A percentile compares a stretch with the other conserved stretches of the same genome.
These are phyloP conservation scores for Anthopleura xanthogrammica DNA, from an alignment of 92 coral and sea anemone species.

Conservation along the genomic window DNA sequence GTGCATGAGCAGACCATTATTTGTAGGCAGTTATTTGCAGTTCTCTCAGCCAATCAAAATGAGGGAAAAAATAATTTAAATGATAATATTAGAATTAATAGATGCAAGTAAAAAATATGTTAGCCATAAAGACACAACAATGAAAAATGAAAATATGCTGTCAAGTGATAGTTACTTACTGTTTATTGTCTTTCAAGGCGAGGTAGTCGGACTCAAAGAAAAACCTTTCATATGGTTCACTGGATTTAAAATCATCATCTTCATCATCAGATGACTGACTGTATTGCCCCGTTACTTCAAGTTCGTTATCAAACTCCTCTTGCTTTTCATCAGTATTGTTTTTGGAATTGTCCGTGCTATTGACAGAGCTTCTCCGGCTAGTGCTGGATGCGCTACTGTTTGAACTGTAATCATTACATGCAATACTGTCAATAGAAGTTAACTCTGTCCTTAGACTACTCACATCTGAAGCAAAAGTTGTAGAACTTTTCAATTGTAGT, in stretches of 20 bases:
- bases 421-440: not conserved
- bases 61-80: too few relatives aligned
- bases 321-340: not conserved
- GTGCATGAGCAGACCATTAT: too few relatives aligned
- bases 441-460: not conserved
- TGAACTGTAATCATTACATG: not conserved
- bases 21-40: too few relatives aligned
- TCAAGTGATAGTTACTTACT: slow-evolving; percentile 56
- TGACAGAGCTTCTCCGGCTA: slow-evolving; percentile 20
- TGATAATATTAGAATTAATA: too few relatives aligned
- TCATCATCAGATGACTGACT: slow-evolving; percentile 32
- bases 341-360: slow-evolving; percentile 4
- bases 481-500: not conserved
- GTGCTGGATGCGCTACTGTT: slow-evolving; percentile 17
- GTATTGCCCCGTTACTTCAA: not conserved
- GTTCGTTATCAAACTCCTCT: not conserved
- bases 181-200: slow-evolving; percentile 84
- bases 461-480: not conserved
- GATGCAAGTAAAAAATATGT: too few relatives aligned
- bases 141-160: too few relatives aligned
- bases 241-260: slow-evolving; percentile 52
- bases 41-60: too few relatives aligned
- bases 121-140: too few relatives aligned
- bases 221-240: slow-evolving; percentile 64
- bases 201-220: slow-evolving; percentile 95